phyloP scores from a whole-genome alignment of 2,888 invertebrate species.

The Amblyjoppa proteus region DNA sequence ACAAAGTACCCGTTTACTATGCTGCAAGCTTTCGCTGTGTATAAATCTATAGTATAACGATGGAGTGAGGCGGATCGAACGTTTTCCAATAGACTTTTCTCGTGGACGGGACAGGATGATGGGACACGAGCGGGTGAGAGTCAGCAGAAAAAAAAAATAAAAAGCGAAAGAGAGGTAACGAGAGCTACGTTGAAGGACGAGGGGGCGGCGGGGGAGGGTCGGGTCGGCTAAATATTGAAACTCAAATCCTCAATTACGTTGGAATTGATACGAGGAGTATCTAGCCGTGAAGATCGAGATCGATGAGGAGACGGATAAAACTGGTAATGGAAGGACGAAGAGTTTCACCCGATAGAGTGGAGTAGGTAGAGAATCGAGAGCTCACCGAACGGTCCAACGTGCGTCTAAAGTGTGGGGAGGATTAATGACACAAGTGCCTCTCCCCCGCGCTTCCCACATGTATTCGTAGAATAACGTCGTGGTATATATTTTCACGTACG shows the following conservation, averaged over 20 bases:
- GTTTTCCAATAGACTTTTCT: constrained; percentile 48
- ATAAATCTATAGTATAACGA: constrained; percentile 31
- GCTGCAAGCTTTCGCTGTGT: constrained; percentile 11
- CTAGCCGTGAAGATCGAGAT: neutral
- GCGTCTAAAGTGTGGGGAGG: neutral
- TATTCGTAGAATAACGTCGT: neutral
- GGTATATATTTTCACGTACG: neutral
- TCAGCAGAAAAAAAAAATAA: constrained; percentile 22
- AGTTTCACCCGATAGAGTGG: neutral
- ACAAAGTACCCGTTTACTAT: constrained; percentile 23
- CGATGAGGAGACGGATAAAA: neutral
- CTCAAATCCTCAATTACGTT: constrained; percentile 61
- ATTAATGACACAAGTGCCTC: constrained; percentile 3
- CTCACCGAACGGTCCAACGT: neutral
- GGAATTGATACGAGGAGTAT: constrained; percentile 46
- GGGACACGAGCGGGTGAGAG: neutral
- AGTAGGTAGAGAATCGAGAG: neutral
- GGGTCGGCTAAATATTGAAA: constrained; percentile 49
- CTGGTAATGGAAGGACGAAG: constrained; percentile 3
- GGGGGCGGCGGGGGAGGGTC: neutral
- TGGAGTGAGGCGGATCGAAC: constrained; percentile 18
- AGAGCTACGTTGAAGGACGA: neutral
- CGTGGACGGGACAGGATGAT: constrained; percentile 26
- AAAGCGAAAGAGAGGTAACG: constrained; percentile 14
- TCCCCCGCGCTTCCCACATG: neutral